phyloP scores from a whole-genome alignment of 2,888 invertebrate genomes.

The Eupeodes latifasciatus region DNA sequence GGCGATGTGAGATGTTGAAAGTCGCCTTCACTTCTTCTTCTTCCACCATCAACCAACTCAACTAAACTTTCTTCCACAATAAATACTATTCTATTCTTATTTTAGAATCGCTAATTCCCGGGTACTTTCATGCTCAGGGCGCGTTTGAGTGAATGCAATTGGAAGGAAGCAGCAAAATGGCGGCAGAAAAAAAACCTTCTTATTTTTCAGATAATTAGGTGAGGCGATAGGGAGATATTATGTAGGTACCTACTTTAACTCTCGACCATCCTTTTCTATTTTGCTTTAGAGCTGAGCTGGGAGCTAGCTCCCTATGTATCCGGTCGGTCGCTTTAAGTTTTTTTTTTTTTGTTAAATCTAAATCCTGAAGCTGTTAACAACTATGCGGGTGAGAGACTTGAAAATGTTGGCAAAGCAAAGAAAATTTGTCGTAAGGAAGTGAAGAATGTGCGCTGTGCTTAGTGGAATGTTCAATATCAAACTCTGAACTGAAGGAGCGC shows the following conservation, averaged over 20 bases:
- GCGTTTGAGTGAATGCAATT: slow-evolving; percentile 58
- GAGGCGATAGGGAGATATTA: slow-evolving; percentile 48
- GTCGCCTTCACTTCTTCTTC: slow-evolving; percentile 37
- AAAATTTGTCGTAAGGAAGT: slow-evolving; percentile 28
- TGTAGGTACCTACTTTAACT: slow-evolving; percentile 51
- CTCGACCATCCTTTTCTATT: slow-evolving; percentile 34
- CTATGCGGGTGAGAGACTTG: slow-evolving; percentile 22
- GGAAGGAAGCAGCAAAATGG: slow-evolving; percentile 27
- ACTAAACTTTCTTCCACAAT: slow-evolving; percentile 27
- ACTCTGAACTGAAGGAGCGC: background rate
- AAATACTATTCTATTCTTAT: slow-evolving; percentile 60
- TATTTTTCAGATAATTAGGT: slow-evolving; percentile 72
- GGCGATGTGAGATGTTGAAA: slow-evolving; percentile 52
- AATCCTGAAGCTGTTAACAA: slow-evolving; percentile 16
- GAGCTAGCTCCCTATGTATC: background rate
- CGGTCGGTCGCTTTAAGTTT: slow-evolving; percentile 19
- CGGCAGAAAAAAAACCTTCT: slow-evolving; percentile 39
- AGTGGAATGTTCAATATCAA: slow-evolving; percentile 32
- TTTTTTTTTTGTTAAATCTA: background rate
- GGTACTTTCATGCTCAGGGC: slow-evolving; percentile 47
- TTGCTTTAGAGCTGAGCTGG: background rate
- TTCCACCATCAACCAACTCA: slow-evolving; percentile 22
- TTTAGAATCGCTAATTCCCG: slow-evolving; percentile 62
- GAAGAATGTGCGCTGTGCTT: slow-evolving; percentile 30
- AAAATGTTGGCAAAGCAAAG: slow-evolving; percentile 13